Evolutionary conservation across 2,113 vertebrate genomes (phyloP).

Genomic region (Neopipo cinnamomea): DNA sequence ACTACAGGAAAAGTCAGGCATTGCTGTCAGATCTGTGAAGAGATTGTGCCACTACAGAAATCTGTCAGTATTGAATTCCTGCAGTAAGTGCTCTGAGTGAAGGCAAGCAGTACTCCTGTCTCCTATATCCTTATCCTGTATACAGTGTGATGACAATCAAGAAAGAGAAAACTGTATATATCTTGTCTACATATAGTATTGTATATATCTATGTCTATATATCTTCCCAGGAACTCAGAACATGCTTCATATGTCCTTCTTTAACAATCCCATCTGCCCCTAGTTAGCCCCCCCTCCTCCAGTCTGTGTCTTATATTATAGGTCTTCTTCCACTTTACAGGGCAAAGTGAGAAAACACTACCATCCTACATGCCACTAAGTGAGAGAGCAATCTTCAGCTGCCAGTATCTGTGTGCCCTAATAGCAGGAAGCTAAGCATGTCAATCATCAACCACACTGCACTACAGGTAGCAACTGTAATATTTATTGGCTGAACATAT

Average conservation of each 20-base stretch:
- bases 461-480: background rate
- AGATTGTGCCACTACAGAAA: background rate
- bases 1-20: background rate
- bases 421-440: background rate
- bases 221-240: background rate
- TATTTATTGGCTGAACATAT: background rate
- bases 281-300: background rate
- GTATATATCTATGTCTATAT: background rate
- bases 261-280: background rate
- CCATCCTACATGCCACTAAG: background rate
- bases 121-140: background rate
- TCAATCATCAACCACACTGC: background rate
- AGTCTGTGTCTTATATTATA: background rate
- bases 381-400: background rate
- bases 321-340: background rate
- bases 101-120: background rate
- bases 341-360: background rate
- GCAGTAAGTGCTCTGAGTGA: background rate
- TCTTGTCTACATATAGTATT: background rate
- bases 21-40: background rate
- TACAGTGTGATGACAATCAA: background rate
- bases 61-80: background rate
- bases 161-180: background rate
- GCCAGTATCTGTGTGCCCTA: background rate
- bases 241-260: background rate